A percentile compares a stretch with the other conserved stretches of the same genome.
Conservation (phyloP, 2,888 invertebrate species). For the Acanthopleura granulata region DNA sequence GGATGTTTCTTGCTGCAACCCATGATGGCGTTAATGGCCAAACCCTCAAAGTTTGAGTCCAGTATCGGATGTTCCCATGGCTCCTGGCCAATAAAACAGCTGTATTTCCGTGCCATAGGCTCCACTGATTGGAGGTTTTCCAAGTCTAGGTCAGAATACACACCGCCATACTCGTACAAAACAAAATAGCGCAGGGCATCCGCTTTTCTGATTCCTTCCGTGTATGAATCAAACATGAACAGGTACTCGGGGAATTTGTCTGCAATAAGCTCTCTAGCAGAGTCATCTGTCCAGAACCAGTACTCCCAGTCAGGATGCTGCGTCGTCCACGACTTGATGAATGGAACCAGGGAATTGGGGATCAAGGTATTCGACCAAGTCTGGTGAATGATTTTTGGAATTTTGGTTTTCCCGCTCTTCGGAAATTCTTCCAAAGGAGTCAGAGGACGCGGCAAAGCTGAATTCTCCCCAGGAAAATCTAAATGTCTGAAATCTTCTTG, state of each 20-base stretch:
- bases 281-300: constrained; percentile 66
- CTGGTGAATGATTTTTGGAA: constrained; percentile 62
- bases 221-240: constrained; percentile 52
- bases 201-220: constrained; percentile 56
- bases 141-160: constrained; percentile 65
- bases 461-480: constrained; percentile 39
- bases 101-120: constrained; percentile 48
- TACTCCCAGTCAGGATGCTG: constrained; percentile 65
- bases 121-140: constrained; percentile 57
- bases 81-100: constrained; percentile 59
- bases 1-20: constrained; percentile 56
- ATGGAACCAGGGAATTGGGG: constrained; percentile 50
- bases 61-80: constrained; percentile 59
- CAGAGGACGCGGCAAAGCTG: constrained; percentile 36
- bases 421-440: constrained; percentile 46
- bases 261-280: constrained; percentile 54
- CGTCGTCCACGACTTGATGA: constrained; percentile 59
- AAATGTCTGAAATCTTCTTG: constrained; percentile 46
- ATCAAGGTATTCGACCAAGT: constrained; percentile 55
- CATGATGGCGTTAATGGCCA: constrained; percentile 61
- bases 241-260: constrained; percentile 54
- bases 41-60: constrained; percentile 55
- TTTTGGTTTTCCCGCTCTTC: constrained; percentile 32
- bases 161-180: constrained; percentile 63
- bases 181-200: constrained; percentile 64